A percentile compares a stretch with the other conserved stretches of the same genome.
phyloP scores from a whole-genome alignment of 2,113 vertebrate species.

The Heterotilapia buettikoferi region DNA sequence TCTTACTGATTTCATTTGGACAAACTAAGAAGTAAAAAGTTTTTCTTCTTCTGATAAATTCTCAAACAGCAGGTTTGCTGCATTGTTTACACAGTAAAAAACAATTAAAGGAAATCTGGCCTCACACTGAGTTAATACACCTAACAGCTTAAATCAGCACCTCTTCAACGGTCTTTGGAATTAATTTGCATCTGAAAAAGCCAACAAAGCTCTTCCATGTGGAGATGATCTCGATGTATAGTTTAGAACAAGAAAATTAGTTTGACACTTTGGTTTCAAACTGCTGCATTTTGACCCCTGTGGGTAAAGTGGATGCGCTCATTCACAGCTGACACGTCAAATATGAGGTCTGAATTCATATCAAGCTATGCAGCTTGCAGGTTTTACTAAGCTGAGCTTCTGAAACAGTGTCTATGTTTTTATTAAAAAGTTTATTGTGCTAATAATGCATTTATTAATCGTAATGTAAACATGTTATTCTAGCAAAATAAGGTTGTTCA shows the following conservation, averaged over 20 bases:
- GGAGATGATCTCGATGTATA: not conserved
- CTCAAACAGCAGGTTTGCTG: not conserved
- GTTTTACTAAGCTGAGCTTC: not conserved
- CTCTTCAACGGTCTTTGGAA: not conserved
- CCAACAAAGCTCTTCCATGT: not conserved
- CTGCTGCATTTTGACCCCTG: not conserved
- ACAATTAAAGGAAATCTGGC: not conserved
- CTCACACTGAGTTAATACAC: not conserved
- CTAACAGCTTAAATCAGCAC: not conserved
- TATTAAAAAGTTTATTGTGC: not conserved
- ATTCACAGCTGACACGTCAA: not conserved
- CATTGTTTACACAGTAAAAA: not conserved
- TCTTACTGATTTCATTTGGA: not conserved
- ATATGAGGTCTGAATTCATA: not conserved
- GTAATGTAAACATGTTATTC: not conserved
- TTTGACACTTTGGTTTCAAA: not conserved
- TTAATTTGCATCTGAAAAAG: not conserved
- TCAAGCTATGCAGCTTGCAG: not conserved
- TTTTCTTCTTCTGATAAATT: not conserved
- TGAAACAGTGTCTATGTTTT: not conserved
- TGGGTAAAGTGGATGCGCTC: not conserved
- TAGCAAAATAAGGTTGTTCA: not conserved
- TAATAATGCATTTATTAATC: not conserved
- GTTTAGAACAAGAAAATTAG: not conserved
- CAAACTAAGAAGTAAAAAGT: not conserved